These are phyloP conservation scores for Hymenopus coronatus DNA, from an alignment of 2,888 invertebrate species.

Conservation along the genomic window DNA sequence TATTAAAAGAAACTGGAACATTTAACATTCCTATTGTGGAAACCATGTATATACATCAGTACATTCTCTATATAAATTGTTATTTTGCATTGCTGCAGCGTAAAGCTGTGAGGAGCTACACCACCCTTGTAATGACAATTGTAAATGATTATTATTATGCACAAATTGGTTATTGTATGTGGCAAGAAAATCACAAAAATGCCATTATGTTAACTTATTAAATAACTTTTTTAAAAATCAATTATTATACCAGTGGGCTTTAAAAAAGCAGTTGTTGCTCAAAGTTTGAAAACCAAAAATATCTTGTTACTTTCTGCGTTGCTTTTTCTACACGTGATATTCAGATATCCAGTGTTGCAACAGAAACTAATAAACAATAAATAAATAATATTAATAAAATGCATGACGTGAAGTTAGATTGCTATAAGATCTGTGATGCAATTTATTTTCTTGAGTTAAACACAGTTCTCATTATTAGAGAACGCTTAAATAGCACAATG, in stretches of 20 bases:
- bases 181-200: conserved; percentile 21
- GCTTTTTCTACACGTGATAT: conserved; percentile 24
- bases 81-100: conserved; percentile 22
- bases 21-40: conserved; percentile 10
- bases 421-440: conserved; percentile 25
- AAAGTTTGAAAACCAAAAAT: conserved; percentile 25
- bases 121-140: conserved; percentile 38
- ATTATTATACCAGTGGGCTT: conserved; percentile 22
- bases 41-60: conserved; percentile 20
- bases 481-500: conserved; percentile 25
- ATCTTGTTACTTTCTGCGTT: conserved; percentile 24
- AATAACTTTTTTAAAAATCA: conserved; percentile 13
- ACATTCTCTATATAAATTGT: conserved; percentile 24
- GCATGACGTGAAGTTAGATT: conserved; percentile 26
- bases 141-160: conserved; percentile 22
- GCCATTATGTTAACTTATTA: conserved; percentile 23
- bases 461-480: conserved; percentile 13
- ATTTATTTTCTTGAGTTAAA: conserved; percentile 16
- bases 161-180: conserved; percentile 28
- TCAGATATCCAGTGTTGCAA: conserved; percentile 23
- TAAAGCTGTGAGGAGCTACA: conserved; percentile 4
- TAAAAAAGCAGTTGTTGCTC: conserved; percentile 28
- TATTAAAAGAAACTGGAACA: neutral
- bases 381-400: conserved; percentile 13
- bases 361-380: conserved; percentile 13